Conservation (phyloP, 2,888 invertebrate species). For the Leptarthrus brevirostris region DNA sequence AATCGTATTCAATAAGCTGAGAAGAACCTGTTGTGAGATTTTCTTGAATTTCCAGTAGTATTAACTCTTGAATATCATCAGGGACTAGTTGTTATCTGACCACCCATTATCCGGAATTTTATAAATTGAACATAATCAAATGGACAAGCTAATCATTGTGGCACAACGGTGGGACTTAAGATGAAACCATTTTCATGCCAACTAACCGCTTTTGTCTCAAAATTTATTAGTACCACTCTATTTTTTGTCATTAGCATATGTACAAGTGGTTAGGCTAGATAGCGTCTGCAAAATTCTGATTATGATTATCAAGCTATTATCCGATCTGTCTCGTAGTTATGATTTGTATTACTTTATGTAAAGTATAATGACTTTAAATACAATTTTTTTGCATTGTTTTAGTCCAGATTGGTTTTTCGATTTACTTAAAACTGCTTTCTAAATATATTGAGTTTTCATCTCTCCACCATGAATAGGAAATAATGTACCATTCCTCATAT, state of each 20-base stretch:
- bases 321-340: no score
- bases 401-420: no score
- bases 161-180: background rate
- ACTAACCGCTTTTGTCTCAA: background rate
- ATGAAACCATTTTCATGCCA: background rate
- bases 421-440: no score
- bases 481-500: constrained; percentile 5
- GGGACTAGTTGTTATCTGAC: constrained; percentile 35
- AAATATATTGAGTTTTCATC: no score
- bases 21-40: constrained; percentile 37
- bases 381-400: no score
- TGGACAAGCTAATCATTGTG: constrained; percentile 14
- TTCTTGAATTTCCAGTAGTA: constrained; percentile 34
- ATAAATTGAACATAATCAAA: constrained; percentile 45
- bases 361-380: no score
- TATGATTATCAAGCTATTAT: no score
- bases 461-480: background rate
- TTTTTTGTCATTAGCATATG: no score
- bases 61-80: constrained; percentile 39
- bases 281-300: no score
- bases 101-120: constrained; percentile 39
- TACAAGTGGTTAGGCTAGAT: no score
- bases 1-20: constrained; percentile 7
- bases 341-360: no score
- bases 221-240: background rate